Evolutionary conservation across 2,888 invertebrate genomes (phyloP), one percentile per base, ranked within the genome.

Genomic region (Pyrochroa serraticornis): DNA sequence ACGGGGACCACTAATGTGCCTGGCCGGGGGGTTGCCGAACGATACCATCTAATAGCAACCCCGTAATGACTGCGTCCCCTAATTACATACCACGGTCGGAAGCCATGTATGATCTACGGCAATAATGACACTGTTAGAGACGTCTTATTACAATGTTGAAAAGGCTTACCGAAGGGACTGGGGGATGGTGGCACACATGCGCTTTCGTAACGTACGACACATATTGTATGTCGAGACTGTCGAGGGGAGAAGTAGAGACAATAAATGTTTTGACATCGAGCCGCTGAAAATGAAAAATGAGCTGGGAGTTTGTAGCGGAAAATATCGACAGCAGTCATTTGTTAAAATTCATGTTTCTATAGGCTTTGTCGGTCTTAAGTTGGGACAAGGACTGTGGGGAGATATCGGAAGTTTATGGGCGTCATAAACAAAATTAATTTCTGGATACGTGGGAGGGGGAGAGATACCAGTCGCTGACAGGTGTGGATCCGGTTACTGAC

Each of bases 61-160:
- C 53, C 47, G 56, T 65, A 62, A 65, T 66, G 63, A 65, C 62
- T 60, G 56, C 58, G 34, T 53, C 39, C 50, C 60, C 62, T 67
- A 67, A 67, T 67, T 67, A 66, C 55, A 60, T 59, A 56, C 49
- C 62, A 46, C 56, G 31, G 41, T 54, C 49, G 60, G 53, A 56
- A 56, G 58, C 55, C 52, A 52, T 41, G 52, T 63, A 62, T 67
- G 67, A 67, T 67, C 62, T 65, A 64, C 56, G 53, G 58, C 63
- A 65, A 67, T 67, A 60, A 65, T 65, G 64, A 62, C 62, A 56
- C 41, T 36, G 44, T 51, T 52, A 42, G 32, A 50, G 47, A 50
- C 44, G 57, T 57, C 42, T 54, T 43, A 60, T 63, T 60, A 63
- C 48, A 39, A 9, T 13, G 37, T 37, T 37, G 52, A 52, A 52